Percentiles rank a stretch among this genome's conserved stretches.
These are phyloP conservation scores for Moxostoma hubbsi DNA, from an alignment of 2,797 vertebrate genomes.

Conservation along the genomic window DNA sequence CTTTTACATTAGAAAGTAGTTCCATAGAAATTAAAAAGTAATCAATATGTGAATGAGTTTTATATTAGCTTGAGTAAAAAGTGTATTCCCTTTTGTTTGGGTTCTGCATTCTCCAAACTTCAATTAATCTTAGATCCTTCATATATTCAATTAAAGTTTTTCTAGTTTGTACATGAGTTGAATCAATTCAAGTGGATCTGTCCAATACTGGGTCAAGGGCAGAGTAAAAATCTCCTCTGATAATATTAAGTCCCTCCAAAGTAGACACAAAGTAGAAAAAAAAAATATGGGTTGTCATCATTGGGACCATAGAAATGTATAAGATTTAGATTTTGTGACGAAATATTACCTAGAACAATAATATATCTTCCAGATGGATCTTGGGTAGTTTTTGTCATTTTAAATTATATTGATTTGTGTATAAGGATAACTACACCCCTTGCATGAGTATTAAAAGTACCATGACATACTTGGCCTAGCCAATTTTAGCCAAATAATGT, in stretches of 20 bases:
- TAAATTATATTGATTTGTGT: slow-evolving; percentile 4
- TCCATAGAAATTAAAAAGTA: slow-evolving; percentile 26
- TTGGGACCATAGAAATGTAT: too few species aligned
- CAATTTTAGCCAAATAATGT: background rate
- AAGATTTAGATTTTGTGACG: too few species aligned
- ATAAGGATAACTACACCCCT: background rate
- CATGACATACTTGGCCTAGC: background rate
- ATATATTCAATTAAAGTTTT: slow-evolving; percentile 25
- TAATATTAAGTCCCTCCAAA: slow-evolving; percentile 7
- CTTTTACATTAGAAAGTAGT: slow-evolving; percentile 15
- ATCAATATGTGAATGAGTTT: slow-evolving; percentile 21
- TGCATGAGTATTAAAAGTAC: background rate
- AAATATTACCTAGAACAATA: too few species aligned
- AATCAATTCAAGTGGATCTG: slow-evolving; percentile 19
- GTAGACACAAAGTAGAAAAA: background rate
- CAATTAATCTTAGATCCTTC: slow-evolving; percentile 1
- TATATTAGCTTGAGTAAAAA: slow-evolving; percentile 35
- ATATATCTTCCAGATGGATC: too few species aligned
- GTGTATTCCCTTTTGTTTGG: slow-evolving; percentile 15
- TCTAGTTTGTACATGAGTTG: slow-evolving; percentile 19
- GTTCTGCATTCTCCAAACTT: slow-evolving; percentile 25
- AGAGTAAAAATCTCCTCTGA: slow-evolving; percentile 15
- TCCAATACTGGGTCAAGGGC: slow-evolving; percentile 9
- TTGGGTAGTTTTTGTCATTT: background rate
- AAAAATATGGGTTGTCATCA: too few species aligned